phyloP scores from a whole-genome alignment of 2,797 vertebrate genomes.

The Ispidina picta region DNA sequence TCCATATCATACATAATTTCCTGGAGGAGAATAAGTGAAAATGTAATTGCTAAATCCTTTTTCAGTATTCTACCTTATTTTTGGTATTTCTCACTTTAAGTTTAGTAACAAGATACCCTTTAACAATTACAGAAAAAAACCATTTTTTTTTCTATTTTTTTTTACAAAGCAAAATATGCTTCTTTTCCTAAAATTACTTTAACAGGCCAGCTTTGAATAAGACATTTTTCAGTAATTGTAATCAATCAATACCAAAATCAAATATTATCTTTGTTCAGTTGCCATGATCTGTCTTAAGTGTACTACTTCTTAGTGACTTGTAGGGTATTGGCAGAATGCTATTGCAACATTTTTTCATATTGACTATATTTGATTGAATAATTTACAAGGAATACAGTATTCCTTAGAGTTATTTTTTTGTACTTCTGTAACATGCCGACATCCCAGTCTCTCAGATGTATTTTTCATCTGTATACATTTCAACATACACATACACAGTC shows the following conservation, averaged over 20 bases:
- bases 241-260: background rate
- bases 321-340: background rate
- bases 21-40: background rate
- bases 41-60: background rate
- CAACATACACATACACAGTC: background rate
- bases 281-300: background rate
- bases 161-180: background rate
- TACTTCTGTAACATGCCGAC: background rate
- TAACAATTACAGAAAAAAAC: background rate
- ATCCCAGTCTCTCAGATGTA: background rate
- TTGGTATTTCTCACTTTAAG: background rate
- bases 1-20: background rate
- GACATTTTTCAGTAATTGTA: background rate
- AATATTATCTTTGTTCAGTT: background rate
- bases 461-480: constrained; percentile 30
- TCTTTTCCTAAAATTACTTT: background rate
- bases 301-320: background rate
- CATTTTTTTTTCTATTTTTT: background rate
- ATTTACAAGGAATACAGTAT: background rate
- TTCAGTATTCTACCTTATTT: background rate
- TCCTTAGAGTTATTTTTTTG: background rate
- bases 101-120: background rate
- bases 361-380: background rate
- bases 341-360: background rate
- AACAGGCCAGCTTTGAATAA: background rate